Evolutionary conservation across 2,888 invertebrate genomes (phyloP).

Genomic region (Pterostichus niger): DNA sequence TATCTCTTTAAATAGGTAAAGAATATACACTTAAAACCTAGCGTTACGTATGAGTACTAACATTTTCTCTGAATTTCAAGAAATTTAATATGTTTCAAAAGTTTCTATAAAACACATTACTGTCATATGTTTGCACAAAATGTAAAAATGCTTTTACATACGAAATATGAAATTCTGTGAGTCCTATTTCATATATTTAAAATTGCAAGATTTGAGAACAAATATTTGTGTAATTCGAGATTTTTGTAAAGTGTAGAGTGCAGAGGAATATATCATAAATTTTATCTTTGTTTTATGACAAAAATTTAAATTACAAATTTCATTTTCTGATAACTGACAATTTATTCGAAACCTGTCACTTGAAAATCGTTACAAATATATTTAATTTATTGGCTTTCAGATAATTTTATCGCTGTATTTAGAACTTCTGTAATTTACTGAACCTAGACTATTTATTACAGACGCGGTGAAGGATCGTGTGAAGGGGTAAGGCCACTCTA

Average conservation of each 20-base stretch:
- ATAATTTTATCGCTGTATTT: too few species aligned
- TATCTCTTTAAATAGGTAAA: too few species aligned
- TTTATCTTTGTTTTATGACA: not conserved
- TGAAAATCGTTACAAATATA: too few species aligned
- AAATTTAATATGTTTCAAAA: constrained; percentile 13
- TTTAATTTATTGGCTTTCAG: too few species aligned
- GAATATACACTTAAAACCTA: too few species aligned
- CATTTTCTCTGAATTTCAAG: not conserved
- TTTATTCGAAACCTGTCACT: constrained; percentile 6
- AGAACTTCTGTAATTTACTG: too few species aligned
- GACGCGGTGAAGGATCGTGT: too few species aligned
- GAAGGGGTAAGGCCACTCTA: too few species aligned
- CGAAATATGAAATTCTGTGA: not conserved
- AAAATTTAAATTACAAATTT: constrained; percentile 15
- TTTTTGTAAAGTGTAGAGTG: not conserved
- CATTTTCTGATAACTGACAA: constrained; percentile 23
- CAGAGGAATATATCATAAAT: not conserved
- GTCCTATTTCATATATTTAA: not conserved
- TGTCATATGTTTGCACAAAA: constrained; percentile 8
- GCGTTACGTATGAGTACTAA: too few species aligned
- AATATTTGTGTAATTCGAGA: not conserved
- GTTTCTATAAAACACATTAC: constrained; percentile 6
- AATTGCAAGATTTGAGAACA: not conserved
- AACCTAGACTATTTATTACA: too few species aligned
- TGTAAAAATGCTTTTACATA: constrained; percentile 1